Evolutionary conservation across 2,113 vertebrate genomes (phyloP).

Genomic region (Sapajus apella): DNA sequence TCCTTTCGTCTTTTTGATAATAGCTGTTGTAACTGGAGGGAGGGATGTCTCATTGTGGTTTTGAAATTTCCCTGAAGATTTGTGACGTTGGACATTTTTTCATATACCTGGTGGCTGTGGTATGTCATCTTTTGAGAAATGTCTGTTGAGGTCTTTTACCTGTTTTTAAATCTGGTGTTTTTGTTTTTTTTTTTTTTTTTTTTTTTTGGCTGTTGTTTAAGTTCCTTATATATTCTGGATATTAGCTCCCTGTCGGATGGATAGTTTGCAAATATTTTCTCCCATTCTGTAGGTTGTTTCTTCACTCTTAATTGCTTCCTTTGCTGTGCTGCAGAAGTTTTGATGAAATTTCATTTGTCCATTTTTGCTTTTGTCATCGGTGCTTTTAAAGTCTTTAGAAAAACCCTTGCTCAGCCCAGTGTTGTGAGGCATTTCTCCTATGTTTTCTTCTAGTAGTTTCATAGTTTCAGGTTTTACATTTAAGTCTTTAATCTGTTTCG

Average conservation of each 20-base stretch:
- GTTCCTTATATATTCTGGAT: background rate
- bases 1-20: background rate
- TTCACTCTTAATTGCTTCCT: background rate
- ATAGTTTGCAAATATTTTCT: background rate
- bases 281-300: background rate
- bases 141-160: background rate
- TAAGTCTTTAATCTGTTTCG: background rate
- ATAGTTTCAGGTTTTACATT: background rate
- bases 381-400: background rate
- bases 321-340: background rate
- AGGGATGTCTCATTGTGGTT: background rate
- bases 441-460: background rate
- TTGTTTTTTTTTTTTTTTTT: background rate
- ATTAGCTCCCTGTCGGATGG: background rate
- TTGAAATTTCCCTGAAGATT: background rate
- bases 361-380: background rate
- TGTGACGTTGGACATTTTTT: background rate
- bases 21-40: background rate
- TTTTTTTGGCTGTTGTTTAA: background rate
- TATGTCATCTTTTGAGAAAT: background rate
- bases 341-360: background rate
- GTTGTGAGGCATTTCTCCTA: background rate
- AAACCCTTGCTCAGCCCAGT: background rate
- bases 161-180: background rate
- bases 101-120: background rate